Evolutionary conservation across 2,888 invertebrate genomes (phyloP).

Genomic region (Hypercompe scribonia): DNA sequence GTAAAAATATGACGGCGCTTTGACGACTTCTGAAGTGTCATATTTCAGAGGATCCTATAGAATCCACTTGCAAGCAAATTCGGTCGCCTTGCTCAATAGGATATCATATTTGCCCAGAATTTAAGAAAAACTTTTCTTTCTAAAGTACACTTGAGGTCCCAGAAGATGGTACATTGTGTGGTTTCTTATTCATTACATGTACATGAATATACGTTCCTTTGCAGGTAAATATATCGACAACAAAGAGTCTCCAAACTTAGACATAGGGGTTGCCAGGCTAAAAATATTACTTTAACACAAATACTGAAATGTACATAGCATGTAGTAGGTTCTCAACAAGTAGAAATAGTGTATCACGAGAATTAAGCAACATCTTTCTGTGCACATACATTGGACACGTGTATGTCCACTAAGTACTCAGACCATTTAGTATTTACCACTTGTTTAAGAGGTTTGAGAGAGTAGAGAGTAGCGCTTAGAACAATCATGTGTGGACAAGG

Average conservation of each 20-base stretch:
- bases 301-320: slow-evolving; percentile 7
- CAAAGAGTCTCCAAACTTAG: neutral
- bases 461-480: neutral
- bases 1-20: neutral
- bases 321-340: slow-evolving; percentile 34
- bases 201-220: too few relatives aligned
- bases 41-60: neutral
- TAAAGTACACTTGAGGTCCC: too few relatives aligned
- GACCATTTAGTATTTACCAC: slow-evolving; percentile 21
- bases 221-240: neutral
- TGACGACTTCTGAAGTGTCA: neutral
- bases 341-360: slow-evolving; percentile 19
- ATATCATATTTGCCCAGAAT: too few relatives aligned
- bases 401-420: slow-evolving; percentile 36
- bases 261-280: neutral
- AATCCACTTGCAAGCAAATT: too few relatives aligned
- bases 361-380: neutral
- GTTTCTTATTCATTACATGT: too few relatives aligned
- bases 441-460: slow-evolving; percentile 27
- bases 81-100: too few relatives aligned
- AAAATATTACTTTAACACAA: slow-evolving; percentile 15
- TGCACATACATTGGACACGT: neutral
- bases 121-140: too few relatives aligned
- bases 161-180: too few relatives aligned
- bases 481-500: neutral